These are phyloP conservation scores for Donacobius atricapilla DNA, from an alignment of 2,113 vertebrate species.

Conservation along the genomic window DNA sequence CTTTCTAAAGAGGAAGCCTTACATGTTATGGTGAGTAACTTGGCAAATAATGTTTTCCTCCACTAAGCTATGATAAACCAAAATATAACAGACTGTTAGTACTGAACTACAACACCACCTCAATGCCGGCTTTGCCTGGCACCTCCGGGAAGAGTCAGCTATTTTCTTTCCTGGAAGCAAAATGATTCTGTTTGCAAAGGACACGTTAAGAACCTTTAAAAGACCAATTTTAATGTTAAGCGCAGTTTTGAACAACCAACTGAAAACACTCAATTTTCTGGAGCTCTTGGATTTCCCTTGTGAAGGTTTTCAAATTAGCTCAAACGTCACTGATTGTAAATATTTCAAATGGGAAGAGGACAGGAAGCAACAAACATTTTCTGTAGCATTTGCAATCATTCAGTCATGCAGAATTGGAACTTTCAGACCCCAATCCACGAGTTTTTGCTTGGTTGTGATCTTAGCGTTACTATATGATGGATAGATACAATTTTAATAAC, in stretches of 20 bases:
- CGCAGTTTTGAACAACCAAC: background rate
- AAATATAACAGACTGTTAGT: slow-evolving; percentile 14
- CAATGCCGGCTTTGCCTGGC: background rate
- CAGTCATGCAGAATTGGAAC: slow-evolving; percentile 68
- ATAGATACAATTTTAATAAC: slow-evolving; percentile 53
- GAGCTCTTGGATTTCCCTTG: slow-evolving; percentile 13
- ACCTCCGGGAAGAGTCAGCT: background rate
- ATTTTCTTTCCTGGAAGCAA: slow-evolving; percentile 1
- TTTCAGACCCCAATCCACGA: slow-evolving; percentile 29
- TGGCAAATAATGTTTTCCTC: slow-evolving; percentile 28
- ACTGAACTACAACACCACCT: background rate
- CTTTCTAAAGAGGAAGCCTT: slow-evolving; percentile 40
- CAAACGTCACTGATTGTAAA: slow-evolving; percentile 18
- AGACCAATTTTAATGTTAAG: background rate
- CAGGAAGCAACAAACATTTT: slow-evolving; percentile 60
- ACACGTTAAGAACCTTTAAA: background rate
- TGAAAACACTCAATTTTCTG: background rate
- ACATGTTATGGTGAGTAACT: slow-evolving; percentile 23
- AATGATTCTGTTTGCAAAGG: background rate
- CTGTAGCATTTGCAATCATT: slow-evolving; percentile 51
- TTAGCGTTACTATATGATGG: slow-evolving; percentile 27
- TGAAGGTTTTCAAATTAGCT: slow-evolving; percentile 48
- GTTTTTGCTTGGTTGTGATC: slow-evolving; percentile 58
- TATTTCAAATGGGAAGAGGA: slow-evolving; percentile 60
- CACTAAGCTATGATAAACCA: slow-evolving; percentile 6